These are phyloP conservation scores for Gnatocerus cornutus DNA, from an alignment of 2,888 invertebrate species.

Conservation along the genomic window DNA sequence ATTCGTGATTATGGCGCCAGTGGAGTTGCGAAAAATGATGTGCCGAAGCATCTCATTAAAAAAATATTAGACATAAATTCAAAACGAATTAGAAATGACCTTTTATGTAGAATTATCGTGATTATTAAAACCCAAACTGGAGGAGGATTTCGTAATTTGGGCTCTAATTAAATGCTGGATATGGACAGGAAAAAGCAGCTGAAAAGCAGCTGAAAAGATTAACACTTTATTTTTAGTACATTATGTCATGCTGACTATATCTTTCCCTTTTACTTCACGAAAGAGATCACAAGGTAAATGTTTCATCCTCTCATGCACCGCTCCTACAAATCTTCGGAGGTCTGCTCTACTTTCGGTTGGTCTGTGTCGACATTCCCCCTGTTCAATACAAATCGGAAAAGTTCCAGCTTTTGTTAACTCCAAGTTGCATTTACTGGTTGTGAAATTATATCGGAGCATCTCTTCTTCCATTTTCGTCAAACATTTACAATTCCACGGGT, in stretches of 20 bases:
- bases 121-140: background rate
- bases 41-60: constrained; percentile 16
- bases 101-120: constrained; percentile 8
- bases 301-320: constrained; percentile 2
- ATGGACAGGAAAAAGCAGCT: no score
- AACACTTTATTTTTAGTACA: no score
- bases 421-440: constrained; percentile 21
- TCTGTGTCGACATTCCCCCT: constrained; percentile 15
- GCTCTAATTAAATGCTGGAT: no score
- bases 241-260: background rate
- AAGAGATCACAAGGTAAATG: constrained; percentile 19
- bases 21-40: constrained; percentile 23
- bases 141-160: no score
- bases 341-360: constrained; percentile 14
- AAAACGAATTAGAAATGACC: constrained; percentile 1
- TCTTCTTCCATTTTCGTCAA: constrained; percentile 5
- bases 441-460: constrained; percentile 7
- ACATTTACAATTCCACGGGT: constrained; percentile 43
- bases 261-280: background rate
- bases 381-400: constrained; percentile 28
- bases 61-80: constrained; percentile 21
- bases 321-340: background rate
- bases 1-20: constrained; percentile 29
- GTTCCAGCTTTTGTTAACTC: constrained; percentile 21
- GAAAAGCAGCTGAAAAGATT: no score